phyloP scores from a whole-genome alignment of 2,113 vertebrate species.

The Bambusicola thoracicus region DNA sequence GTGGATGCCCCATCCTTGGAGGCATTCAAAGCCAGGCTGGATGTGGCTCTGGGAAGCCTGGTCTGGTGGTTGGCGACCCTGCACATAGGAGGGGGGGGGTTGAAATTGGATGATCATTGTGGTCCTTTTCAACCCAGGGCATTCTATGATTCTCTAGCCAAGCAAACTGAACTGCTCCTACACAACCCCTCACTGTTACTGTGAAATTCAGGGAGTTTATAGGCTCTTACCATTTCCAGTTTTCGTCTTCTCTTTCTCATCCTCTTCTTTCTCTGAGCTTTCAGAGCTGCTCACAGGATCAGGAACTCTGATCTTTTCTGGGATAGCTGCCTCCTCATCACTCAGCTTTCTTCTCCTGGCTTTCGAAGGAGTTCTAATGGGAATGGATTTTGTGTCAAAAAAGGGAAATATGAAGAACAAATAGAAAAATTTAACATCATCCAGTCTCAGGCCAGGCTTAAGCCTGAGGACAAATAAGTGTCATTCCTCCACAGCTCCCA shows the following conservation, averaged over 20 bases:
- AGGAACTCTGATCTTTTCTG: slow-evolving; percentile 74
- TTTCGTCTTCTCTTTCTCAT: slow-evolving; percentile 72
- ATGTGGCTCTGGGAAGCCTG: too few species aligned
- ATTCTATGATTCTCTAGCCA: too few species aligned
- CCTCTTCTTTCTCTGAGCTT: slow-evolving; percentile 81
- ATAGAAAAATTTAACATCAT: not conserved
- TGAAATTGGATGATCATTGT: too few species aligned
- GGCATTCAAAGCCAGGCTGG: too few species aligned
- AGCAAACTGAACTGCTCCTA: not conserved
- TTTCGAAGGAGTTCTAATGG: slow-evolving; percentile 71
- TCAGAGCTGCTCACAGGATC: slow-evolving; percentile 81
- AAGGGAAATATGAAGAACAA: not conserved
- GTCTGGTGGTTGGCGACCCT: too few species aligned
- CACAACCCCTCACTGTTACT: not conserved
- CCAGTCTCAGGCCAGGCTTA: not conserved
- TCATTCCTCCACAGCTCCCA: not conserved
- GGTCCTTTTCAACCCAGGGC: too few species aligned
- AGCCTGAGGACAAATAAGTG: not conserved
- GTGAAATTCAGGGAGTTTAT: not conserved
- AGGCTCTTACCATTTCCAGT: slow-evolving; percentile 61
- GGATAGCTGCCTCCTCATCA: slow-evolving; percentile 44
- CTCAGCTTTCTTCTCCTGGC: slow-evolving; percentile 69
- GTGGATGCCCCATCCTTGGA: too few species aligned
- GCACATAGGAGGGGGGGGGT: too few species aligned
- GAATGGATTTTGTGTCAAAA: slow-evolving; percentile 1